Conservation (phyloP, 2,888 invertebrate genomes). For the Steinernema scapterisci region DNA sequence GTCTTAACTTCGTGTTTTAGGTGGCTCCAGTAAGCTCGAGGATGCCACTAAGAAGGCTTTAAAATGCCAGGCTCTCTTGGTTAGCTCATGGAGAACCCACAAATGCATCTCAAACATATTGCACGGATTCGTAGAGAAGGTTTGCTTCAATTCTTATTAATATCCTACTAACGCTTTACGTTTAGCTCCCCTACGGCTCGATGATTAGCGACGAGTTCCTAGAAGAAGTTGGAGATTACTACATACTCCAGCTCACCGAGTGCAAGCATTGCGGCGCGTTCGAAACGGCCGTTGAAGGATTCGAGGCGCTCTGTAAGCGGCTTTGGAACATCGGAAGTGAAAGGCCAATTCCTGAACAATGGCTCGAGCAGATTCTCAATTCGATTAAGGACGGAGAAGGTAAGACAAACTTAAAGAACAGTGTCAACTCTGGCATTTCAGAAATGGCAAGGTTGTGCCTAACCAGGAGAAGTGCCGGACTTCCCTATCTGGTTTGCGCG, state of each 20-base stretch:
- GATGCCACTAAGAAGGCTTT: slow-evolving; percentile 41
- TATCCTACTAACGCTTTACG: background rate
- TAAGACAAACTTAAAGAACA: slow-evolving; percentile 40
- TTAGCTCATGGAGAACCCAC: slow-evolving; percentile 90
- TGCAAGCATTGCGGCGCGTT: slow-evolving; percentile 96
- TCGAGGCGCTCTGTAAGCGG: slow-evolving; percentile 78
- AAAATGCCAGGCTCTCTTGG: slow-evolving; percentile 79
- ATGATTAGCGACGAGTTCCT: slow-evolving; percentile 28
- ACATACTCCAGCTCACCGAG: slow-evolving; percentile 69
- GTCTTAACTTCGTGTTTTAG: too few relatives aligned
- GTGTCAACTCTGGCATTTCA: slow-evolving; percentile 28
- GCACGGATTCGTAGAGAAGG: background rate
- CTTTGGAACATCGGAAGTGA: slow-evolving; percentile 72
- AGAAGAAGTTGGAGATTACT: slow-evolving; percentile 66
- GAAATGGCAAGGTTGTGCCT: slow-evolving; percentile 73
- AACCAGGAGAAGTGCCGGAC: slow-evolving; percentile 88
- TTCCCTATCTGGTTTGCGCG: slow-evolving; percentile 88
- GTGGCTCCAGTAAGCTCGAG: background rate
- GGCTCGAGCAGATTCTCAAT: slow-evolving; percentile 68
- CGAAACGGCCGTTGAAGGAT: slow-evolving; percentile 90
- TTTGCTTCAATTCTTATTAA: background rate
- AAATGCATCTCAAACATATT: slow-evolving; percentile 78
- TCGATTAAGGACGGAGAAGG: slow-evolving; percentile 64
- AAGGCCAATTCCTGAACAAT: slow-evolving; percentile 65
- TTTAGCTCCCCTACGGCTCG: slow-evolving; percentile 36